Percentiles rank a stretch among this genome's conserved stretches.
These are phyloP conservation scores for Pomacea maculata DNA, from an alignment of 1,140 invertebrate species.

Conservation along the genomic window DNA sequence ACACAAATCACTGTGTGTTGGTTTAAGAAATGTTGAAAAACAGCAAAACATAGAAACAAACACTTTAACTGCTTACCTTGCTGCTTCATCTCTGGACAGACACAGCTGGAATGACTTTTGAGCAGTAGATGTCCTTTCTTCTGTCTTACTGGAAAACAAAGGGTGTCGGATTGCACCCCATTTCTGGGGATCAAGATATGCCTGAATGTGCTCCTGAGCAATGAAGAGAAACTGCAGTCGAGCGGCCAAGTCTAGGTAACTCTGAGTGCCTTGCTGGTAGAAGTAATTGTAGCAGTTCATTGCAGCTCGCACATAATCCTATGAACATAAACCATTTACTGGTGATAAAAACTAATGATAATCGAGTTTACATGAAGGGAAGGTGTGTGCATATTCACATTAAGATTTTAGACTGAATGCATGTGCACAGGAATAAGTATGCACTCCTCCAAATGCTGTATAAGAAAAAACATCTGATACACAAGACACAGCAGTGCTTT, in stretches of 20 bases:
- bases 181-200: conserved; percentile 56
- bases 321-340: conserved; percentile 19
- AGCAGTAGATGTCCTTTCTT: conserved; percentile 12
- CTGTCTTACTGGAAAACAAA: neutral
- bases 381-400: neutral
- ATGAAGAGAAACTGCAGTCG: conserved; percentile 54
- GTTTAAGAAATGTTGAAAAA: neutral
- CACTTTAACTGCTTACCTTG: conserved; percentile 42
- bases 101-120: conserved; percentile 42
- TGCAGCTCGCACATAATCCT: conserved; percentile 64
- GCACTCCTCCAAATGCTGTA: too few species aligned
- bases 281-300: conserved; percentile 64
- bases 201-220: conserved; percentile 61
- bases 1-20: too few species aligned
- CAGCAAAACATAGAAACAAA: neutral
- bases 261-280: conserved; percentile 55
- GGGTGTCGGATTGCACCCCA: conserved; percentile 56
- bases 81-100: conserved; percentile 51
- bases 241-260: conserved; percentile 53
- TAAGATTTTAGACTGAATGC: too few species aligned
- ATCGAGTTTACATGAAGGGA: neutral
- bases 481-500: too few species aligned
- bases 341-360: neutral
- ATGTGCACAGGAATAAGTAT: too few species aligned
- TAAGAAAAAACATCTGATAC: too few species aligned